Evolutionary conservation across 2,888 invertebrate species (phyloP).

Genomic region (Slavum lentiscoides): DNA sequence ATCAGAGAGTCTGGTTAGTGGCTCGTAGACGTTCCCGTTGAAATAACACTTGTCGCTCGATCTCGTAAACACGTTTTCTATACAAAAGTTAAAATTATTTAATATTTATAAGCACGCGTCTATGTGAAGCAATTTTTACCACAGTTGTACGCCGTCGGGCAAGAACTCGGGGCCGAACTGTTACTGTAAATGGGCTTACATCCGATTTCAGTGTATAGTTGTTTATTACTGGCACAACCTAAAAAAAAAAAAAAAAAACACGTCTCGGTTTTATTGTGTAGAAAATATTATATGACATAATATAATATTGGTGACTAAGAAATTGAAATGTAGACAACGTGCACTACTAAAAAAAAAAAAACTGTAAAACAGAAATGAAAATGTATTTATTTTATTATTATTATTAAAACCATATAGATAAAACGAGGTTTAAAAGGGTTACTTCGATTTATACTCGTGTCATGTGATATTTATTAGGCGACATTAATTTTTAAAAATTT

Average conservation of each 20-base stretch:
- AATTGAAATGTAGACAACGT: background rate
- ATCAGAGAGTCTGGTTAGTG: background rate
- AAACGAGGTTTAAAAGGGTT: no score
- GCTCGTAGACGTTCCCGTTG: conserved; percentile 39
- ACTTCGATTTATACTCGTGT: no score
- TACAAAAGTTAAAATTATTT: background rate
- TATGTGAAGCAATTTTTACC: conserved; percentile 1
- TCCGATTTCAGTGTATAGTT: conserved; percentile 41
- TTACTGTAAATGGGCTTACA: conserved; percentile 36
- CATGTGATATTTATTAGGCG: no score
- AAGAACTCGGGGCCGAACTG: background rate
- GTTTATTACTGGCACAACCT: conserved; percentile 35
- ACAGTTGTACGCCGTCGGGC: conserved; percentile 40
- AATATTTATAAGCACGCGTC: background rate
- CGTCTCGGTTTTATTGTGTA: background rate
- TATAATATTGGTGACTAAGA: background rate
- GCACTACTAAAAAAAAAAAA: background rate
- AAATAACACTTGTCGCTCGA: conserved; percentile 34
- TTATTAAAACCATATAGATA: no score
- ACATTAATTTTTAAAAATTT: no score
- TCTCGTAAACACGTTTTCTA: conserved; percentile 26
- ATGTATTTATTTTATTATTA: no score
- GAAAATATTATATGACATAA: background rate
- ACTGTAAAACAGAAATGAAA: background rate
- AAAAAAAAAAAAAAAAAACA: background rate